phyloP scores from a whole-genome alignment of 1,140 invertebrate genomes.

The Tetragnatha versicolor region DNA sequence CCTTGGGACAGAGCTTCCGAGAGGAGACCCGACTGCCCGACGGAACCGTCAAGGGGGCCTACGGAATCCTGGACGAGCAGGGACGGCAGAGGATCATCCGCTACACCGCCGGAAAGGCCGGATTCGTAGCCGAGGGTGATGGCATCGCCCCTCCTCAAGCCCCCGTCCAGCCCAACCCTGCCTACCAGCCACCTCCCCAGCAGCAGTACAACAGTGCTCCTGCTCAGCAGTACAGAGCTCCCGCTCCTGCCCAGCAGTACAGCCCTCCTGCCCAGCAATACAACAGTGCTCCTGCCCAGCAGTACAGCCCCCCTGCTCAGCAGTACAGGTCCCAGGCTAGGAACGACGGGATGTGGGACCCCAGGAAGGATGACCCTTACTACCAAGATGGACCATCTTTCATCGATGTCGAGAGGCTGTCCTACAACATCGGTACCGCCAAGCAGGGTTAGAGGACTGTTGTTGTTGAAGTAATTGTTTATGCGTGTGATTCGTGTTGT shows the following conservation, averaged over 20 bases:
- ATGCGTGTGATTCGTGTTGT: too few species aligned
- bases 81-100: conserved; percentile 67
- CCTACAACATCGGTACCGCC: conserved; percentile 53
- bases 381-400: conserved; percentile 51
- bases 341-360: conserved; percentile 35
- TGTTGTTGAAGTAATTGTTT: too few species aligned
- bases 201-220: conserved; percentile 5
- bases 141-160: conserved; percentile 48
- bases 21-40: conserved; percentile 60
- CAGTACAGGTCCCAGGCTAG: neutral
- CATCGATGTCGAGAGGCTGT: conserved; percentile 45
- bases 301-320: conserved; percentile 29
- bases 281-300: conserved; percentile 1
- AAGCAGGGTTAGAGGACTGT: conserved; percentile 33
- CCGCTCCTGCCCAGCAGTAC: conserved; percentile 24
- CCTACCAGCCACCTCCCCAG: conserved; percentile 27
- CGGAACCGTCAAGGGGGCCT: conserved; percentile 68
- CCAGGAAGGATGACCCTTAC: conserved; percentile 45
- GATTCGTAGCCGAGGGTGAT: conserved; percentile 69
- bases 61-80: conserved; percentile 69
- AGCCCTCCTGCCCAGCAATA: conserved; percentile 31
- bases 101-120: conserved; percentile 73
- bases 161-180: conserved; percentile 6
- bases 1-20: conserved; percentile 59
- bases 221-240: conserved; percentile 26